A percentile compares a stretch with the other conserved stretches of the same genome.
Evolutionary conservation across 2,888 invertebrate genomes (phyloP).

Genomic region (Noctua janthe): DNA sequence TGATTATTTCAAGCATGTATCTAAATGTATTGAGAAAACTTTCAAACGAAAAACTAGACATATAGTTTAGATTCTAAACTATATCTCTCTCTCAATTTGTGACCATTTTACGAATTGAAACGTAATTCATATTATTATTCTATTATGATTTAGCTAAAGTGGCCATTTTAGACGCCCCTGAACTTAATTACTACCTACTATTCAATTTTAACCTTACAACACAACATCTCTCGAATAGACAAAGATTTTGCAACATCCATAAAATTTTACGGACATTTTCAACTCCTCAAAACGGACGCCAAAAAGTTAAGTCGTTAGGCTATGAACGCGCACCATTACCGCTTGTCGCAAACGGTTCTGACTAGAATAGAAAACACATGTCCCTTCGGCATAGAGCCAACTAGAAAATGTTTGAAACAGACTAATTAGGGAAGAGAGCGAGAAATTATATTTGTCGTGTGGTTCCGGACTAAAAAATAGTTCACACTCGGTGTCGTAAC

Average conservation of each 20-base stretch:
- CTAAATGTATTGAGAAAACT: background rate
- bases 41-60: background rate
- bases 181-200: background rate
- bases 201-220: background rate
- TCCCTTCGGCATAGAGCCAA: conserved; percentile 42
- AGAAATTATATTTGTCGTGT: conserved; percentile 28
- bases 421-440: conserved; percentile 41
- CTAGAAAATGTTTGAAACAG: conserved; percentile 34
- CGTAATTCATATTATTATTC: no score
- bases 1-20: conserved; percentile 2
- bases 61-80: background rate
- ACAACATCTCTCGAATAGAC: background rate
- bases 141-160: no score
- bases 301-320: conserved; percentile 55
- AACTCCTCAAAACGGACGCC: conserved; percentile 23
- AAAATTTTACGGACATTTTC: conserved; percentile 10
- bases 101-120: no score
- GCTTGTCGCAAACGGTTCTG: conserved; percentile 48
- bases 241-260: conserved; percentile 10
- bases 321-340: conserved; percentile 24
- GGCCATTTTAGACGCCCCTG: no score
- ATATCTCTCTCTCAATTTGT: no score
- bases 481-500: conserved; percentile 14
- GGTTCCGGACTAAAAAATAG: conserved; percentile 39
- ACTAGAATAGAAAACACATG: conserved; percentile 59